Base-by-base conservation (phyloP, 2,888 invertebrate species). In the Caenorhabditis macrosperma region DNA sequence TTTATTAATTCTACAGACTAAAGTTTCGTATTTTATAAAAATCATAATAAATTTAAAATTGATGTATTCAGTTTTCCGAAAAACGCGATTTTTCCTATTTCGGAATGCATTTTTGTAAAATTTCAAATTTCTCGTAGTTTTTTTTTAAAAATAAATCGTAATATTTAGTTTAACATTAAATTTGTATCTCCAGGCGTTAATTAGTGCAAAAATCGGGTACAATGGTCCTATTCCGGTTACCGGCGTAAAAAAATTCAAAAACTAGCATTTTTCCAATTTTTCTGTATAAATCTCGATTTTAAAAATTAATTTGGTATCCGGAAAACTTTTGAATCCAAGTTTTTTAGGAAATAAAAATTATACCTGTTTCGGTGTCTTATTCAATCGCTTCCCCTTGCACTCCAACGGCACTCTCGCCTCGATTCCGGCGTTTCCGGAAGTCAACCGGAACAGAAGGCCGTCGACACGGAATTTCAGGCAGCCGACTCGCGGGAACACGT, bases 311-410 rank as follows among this genome's bases (percentile, higher is more conserved):
- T 41, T 15, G 15, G 15, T 41, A 10, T 41, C 15, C 15, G 6
- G 15, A 6, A 26, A 7, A 0, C 12, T 26, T 30, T 57, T 57
- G 4, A n/a, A 10, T 57, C 41, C 15, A 3, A 41, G 15, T 15
- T 41, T 41, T 41, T 9, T 15, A 41, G 3, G 28, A 48, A 44
- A 15, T 1, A 52, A 35, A n/a, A 24, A n/a, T n/a, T 66, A 50
- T 35, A 82, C 84, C 78, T 86, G 82, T 54, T 85, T 82, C 17
- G 71, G 24, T 6, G 78, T 84, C 35, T 82, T 82, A 46, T 84
- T 86, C 48, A 86, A 60, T 22, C 86, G 69, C 57, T 79, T 80
- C n/a, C 86, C 86, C n/a, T 61, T 52, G 22, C 79, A 64, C 28
- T 66, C 74, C 22, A 86, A 35, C 15, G 69, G 71, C 15, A 84